These are phyloP conservation scores for Corythornis vintsioides DNA, from an alignment of 2,113 vertebrate species.

Conservation along the genomic window DNA sequence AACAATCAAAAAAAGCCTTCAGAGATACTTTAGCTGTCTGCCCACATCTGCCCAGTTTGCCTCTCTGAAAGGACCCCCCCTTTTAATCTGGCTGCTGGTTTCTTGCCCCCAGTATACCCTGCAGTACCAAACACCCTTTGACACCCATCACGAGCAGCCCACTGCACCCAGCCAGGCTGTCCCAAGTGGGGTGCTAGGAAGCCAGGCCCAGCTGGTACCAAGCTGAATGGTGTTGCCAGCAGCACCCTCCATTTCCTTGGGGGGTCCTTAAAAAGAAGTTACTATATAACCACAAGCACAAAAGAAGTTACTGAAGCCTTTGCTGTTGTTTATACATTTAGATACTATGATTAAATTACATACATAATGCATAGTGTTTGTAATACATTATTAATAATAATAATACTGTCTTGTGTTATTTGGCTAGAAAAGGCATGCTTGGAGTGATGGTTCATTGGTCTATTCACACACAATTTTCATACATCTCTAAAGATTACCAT, in stretches of 20 bases:
- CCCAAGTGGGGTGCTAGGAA: fast-evolving
- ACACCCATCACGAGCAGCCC: not conserved
- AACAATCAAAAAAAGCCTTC: not conserved
- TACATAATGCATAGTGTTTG: slow-evolving; percentile 53
- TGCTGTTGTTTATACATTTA: slow-evolving; percentile 35
- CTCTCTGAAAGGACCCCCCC: not conserved
- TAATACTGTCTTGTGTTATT: slow-evolving; percentile 25
- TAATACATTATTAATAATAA: slow-evolving; percentile 55
- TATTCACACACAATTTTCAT: slow-evolving; percentile 69
- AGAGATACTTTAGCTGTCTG: not conserved
- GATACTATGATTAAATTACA: slow-evolving; percentile 62
- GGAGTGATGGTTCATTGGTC: slow-evolving; percentile 50
- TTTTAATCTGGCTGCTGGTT: not conserved
- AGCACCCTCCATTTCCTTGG: not conserved
- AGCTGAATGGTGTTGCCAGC: not conserved
- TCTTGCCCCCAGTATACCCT: fast-evolving
- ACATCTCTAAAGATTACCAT: slow-evolving; percentile 73
- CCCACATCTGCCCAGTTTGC: not conserved
- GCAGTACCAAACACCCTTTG: not conserved
- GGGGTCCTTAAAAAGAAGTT: not conserved
- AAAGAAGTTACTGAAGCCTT: not conserved
- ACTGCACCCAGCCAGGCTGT: not conserved
- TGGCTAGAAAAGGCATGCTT: slow-evolving; percentile 25
- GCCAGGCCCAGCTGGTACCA: not conserved
- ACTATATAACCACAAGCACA: not conserved